Evolutionary conservation across 2,113 vertebrate genomes (phyloP).

Genomic region (Syngnathoides biaculeatus): DNA sequence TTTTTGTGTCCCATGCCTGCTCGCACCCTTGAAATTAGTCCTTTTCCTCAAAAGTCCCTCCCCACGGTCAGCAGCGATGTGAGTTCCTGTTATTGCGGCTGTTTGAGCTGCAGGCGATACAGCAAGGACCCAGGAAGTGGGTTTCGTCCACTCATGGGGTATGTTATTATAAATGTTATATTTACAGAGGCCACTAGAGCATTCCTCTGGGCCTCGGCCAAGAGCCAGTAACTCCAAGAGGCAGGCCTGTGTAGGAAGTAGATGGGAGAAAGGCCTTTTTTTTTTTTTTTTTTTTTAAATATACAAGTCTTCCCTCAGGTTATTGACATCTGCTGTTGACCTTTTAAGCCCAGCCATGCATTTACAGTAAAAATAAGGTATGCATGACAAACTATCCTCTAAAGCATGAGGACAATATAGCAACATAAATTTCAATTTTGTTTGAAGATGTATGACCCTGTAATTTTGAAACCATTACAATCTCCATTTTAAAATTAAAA

Average conservation of each 20-base stretch:
- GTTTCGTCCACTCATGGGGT: constrained; percentile 69
- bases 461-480: constrained; percentile 35
- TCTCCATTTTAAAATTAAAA: constrained; percentile 4
- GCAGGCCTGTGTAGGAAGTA: constrained; percentile 38
- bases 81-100: constrained; percentile 53
- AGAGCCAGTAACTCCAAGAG: constrained; percentile 50
- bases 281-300: constrained; percentile 6
- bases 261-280: constrained; percentile 31
- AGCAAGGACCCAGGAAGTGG: constrained; percentile 68
- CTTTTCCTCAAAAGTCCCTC: constrained; percentile 41
- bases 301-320: constrained; percentile 25
- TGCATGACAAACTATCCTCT: constrained; percentile 23
- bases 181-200: constrained; percentile 72
- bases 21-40: constrained; percentile 46
- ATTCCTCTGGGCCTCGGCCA: constrained; percentile 72
- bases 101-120: constrained; percentile 51
- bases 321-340: constrained; percentile 33
- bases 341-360: constrained; percentile 54
- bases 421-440: constrained; percentile 32
- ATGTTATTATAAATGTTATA: constrained; percentile 73
- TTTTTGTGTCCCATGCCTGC: constrained; percentile 6
- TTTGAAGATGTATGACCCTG: background rate
- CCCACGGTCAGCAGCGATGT: constrained; percentile 56
- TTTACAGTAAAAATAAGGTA: constrained; percentile 35
- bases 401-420: constrained; percentile 11